These are phyloP conservation scores for Drosophila paucipuncta DNA, from an alignment of 2,888 invertebrate species.

Conservation along the genomic window DNA sequence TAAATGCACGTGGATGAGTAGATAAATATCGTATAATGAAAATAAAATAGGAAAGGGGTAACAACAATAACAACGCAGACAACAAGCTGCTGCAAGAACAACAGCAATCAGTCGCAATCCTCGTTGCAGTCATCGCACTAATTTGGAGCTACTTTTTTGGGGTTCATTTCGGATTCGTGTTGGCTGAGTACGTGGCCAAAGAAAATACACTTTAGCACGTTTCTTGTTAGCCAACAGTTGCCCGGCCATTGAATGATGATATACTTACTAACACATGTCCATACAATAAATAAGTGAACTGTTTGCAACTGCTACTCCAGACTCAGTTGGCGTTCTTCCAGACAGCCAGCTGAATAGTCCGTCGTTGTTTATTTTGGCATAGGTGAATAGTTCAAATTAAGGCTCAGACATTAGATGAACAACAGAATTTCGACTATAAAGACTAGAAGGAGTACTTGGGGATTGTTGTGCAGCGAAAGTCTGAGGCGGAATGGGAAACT, in stretches of 20 bases:
- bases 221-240: slow-evolving; percentile 74
- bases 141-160: slow-evolving; percentile 74
- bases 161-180: slow-evolving; percentile 44
- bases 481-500: not conserved
- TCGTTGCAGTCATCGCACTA: slow-evolving; percentile 71
- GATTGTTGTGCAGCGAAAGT: not conserved
- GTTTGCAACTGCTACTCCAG: slow-evolving; percentile 13
- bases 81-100: slow-evolving; percentile 40
- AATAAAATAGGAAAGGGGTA: slow-evolving; percentile 68
- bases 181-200: slow-evolving; percentile 68
- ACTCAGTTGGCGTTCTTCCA: slow-evolving; percentile 21
- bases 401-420: slow-evolving; percentile 36
- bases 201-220: slow-evolving; percentile 82
- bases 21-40: slow-evolving; percentile 82
- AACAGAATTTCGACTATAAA: slow-evolving; percentile 19
- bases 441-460: not conserved
- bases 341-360: slow-evolving; percentile 42
- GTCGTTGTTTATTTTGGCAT: slow-evolving; percentile 67
- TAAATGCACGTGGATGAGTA: slow-evolving; percentile 83
- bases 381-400: slow-evolving; percentile 66
- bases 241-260: slow-evolving; percentile 53
- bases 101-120: slow-evolving; percentile 69
- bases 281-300: slow-evolving; percentile 35
- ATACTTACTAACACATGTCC: slow-evolving; percentile 24
- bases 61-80: slow-evolving; percentile 46